Base-by-base conservation (phyloP, 2,113 vertebrate species). In the Silurus asotus region DNA sequence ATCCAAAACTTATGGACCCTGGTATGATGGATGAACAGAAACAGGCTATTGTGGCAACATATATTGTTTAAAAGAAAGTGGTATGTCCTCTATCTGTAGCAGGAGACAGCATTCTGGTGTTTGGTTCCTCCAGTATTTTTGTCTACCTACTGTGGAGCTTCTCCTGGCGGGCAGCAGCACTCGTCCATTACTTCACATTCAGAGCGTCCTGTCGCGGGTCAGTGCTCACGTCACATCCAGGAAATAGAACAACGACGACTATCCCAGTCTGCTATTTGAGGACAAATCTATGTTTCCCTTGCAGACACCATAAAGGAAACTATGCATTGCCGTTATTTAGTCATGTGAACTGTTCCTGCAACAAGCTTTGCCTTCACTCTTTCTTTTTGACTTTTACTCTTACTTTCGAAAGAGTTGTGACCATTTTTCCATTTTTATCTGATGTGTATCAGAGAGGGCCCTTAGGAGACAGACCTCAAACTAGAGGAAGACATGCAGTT, bases 61-160 rank as follows among this genome's bases (percentile, higher is more conserved):
- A 82, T 28, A 59, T 37, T 74, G 20, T 82, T 8, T 61, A 77
- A 76, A 55, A 64, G 81, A 82, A 65, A 69, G 49, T 28, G 78
- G 61, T 78, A 75, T 83, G 88, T 84, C 85, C 59, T 14, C 10
- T 15, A 62, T 84, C 56, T n/a, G 49, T 53, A 76, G 78, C 49
- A 82, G 59, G 61, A 72, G 55, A 79, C 55, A 19, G 48, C 49
- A 69, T 81, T 62, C 81, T 67, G 28, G 78, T 77, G 48, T 86
- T 85, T 77, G 53, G 14, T 19, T 70, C 0, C 20, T 92, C 89
- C 89, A 90, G 92, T 69, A 74, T 75, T 62, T 80, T 87, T 79
- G 62, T 79, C 51, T 17, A 72, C 84, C 51, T 78, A 55, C 88
- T 20, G 19, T 11, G 67, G 82, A 81, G 84, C 69, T 89, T 89